Evolutionary conservation across 2,888 invertebrate species (phyloP).

Genomic region (Drosophila antonietae): DNA sequence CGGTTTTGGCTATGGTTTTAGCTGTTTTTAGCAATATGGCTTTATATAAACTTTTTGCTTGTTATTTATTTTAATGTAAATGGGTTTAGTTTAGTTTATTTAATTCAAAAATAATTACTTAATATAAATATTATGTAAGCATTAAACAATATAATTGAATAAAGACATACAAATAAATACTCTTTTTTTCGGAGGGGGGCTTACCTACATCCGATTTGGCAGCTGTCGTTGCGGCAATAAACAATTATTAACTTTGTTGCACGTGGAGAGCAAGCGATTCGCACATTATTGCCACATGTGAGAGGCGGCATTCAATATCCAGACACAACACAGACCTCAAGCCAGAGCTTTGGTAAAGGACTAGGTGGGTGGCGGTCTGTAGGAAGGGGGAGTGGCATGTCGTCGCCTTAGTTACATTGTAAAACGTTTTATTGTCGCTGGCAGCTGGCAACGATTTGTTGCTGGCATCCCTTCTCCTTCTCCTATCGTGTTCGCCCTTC

Average conservation of each 20-base stretch:
- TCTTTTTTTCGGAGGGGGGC: not conserved
- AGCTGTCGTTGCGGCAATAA: conserved; percentile 31
- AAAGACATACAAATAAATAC: not conserved
- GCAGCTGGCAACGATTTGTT: conserved; percentile 77
- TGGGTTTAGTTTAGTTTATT: not conserved
- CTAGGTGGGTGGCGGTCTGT: too few relatives aligned
- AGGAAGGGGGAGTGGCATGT: conserved; percentile 47
- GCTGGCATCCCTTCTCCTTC: conserved; percentile 28
- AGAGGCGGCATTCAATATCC: conserved; percentile 20
- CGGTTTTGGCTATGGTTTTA: not conserved
- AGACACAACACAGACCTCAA: conserved; percentile 4
- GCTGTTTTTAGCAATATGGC: not conserved
- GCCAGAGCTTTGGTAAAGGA: not conserved
- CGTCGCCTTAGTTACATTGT: conserved; percentile 76
- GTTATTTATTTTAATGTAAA: not conserved
- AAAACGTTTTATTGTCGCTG: conserved; percentile 75
- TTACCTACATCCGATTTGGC: not conserved
- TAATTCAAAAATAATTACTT: not conserved
- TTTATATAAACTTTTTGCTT: not conserved
- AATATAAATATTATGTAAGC: not conserved
- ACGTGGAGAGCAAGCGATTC: conserved; percentile 45
- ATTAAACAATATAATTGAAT: not conserved
- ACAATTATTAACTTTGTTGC: conserved; percentile 57
- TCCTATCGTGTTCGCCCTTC: not conserved
- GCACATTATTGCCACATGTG: conserved; percentile 73